Evolutionary conservation across 2,888 invertebrate genomes (phyloP).

Genomic region (Catocala nupta): DNA sequence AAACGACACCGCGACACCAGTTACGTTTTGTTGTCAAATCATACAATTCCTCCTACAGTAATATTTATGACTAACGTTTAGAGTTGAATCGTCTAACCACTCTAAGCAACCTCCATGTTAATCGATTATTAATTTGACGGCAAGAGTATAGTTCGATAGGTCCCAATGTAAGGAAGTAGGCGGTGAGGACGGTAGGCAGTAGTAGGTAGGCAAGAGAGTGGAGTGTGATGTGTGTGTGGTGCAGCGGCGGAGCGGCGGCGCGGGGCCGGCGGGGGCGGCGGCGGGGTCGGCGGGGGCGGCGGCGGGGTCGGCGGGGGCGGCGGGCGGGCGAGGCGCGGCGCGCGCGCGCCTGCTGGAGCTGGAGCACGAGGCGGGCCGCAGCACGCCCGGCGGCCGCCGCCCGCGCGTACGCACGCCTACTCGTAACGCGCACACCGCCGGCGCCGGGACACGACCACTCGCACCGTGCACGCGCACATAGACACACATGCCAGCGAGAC

Average conservation of each 20-base stretch:
- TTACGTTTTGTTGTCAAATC: too few relatives aligned
- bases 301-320: slow-evolving; percentile 46
- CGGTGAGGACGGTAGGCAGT: background rate
- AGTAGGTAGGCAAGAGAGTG: slow-evolving; percentile 25
- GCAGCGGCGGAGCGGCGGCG: slow-evolving; percentile 57
- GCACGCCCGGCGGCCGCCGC: slow-evolving; percentile 80
- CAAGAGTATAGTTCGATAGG: too few relatives aligned
- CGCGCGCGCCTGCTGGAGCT: slow-evolving; percentile 82
- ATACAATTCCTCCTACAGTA: too few relatives aligned
- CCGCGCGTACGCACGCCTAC: slow-evolving; percentile 58
- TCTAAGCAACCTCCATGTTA: too few relatives aligned
- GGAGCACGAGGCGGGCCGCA: slow-evolving; percentile 84
- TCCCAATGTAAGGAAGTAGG: too few relatives aligned
- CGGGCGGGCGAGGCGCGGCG: slow-evolving; percentile 59
- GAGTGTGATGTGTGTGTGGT: slow-evolving; percentile 62
- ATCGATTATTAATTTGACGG: too few relatives aligned
- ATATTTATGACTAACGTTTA: too few relatives aligned
- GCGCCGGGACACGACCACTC: slow-evolving; percentile 1
- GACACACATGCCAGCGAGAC: too few relatives aligned
- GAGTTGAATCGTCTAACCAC: too few relatives aligned
- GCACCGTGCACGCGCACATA: background rate
- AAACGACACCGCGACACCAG: too few relatives aligned
- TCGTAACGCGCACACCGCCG: slow-evolving; percentile 21
- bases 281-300: slow-evolving; percentile 45
- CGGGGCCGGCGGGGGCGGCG: slow-evolving; percentile 43